Percentiles rank a stretch among this genome's conserved stretches.
Evolutionary conservation across 2,888 invertebrate genomes (phyloP).

Genomic region (Glomeris marginata): DNA sequence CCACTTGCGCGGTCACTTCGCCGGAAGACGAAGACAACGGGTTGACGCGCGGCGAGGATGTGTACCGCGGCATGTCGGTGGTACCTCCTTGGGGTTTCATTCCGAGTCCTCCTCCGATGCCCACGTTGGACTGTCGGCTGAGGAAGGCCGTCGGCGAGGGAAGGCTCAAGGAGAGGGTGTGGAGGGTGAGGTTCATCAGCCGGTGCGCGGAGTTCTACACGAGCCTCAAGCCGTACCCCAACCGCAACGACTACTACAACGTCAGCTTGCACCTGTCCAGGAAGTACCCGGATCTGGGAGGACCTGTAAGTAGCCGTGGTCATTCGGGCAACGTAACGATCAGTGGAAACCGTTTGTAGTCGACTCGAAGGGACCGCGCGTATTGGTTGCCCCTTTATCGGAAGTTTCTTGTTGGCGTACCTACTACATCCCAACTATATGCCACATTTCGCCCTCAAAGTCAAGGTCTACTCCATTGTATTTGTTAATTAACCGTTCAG

Average conservation of each 20-base stretch:
- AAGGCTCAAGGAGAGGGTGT: constrained; percentile 6
- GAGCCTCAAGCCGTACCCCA: constrained; percentile 8
- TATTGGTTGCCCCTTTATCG: no score
- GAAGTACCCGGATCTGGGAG: constrained; percentile 4
- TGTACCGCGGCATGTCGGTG: no score
- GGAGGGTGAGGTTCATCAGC: constrained; percentile 2
- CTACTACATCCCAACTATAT: no score
- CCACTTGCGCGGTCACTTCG: not conserved
- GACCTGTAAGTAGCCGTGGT: constrained; percentile 7
- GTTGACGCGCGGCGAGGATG: not conserved
- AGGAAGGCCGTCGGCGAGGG: constrained; percentile 5
- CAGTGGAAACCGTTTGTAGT: no score
- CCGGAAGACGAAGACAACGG: not conserved
- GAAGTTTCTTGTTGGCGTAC: no score
- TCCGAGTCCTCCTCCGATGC: constrained; percentile 9
- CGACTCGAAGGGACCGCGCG: no score
- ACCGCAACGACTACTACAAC: constrained; percentile 5
- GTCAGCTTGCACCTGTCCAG: constrained; percentile 7
- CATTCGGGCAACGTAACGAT: no score
- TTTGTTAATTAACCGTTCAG: no score
- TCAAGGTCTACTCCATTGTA: no score
- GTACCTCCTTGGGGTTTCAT: not conserved
- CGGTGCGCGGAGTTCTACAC: constrained; percentile 9
- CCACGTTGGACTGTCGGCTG: constrained; percentile 1
- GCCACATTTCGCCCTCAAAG: no score